phyloP scores from a whole-genome alignment of 2,888 invertebrate genomes.

The Ceriagrion tenellum region DNA sequence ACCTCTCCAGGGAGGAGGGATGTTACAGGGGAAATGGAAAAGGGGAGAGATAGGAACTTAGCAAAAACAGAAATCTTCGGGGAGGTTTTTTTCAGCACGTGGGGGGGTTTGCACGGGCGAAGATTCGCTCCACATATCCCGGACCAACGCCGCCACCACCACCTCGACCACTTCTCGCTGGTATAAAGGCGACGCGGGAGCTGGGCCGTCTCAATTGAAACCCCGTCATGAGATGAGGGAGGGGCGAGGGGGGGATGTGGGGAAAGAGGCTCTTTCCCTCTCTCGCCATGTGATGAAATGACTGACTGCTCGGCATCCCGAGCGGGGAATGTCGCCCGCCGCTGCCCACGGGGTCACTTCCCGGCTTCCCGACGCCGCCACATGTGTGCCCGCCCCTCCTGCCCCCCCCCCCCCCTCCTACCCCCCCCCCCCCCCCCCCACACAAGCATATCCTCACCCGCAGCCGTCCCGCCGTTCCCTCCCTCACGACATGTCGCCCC shows the following conservation, averaged over 20 bases:
- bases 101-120: background rate
- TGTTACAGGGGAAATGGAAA: background rate
- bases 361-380: background rate
- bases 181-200: background rate
- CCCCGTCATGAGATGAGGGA: background rate
- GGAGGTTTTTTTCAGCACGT: background rate
- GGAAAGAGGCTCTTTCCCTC: background rate
- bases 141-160: no score
- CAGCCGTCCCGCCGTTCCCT: background rate
- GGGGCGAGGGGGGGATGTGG: no score
- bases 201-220: background rate
- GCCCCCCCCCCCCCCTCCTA: background rate
- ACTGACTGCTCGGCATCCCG: conserved; percentile 60
- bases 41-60: background rate
- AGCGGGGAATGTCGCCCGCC: conserved; percentile 39
- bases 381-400: background rate
- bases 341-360: conserved; percentile 49
- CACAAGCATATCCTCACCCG: background rate
- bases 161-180: background rate
- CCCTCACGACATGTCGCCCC: background rate
- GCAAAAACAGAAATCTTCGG: background rate
- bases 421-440: background rate
- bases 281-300: conserved; percentile 36
- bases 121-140: background rate
- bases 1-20: background rate